Evolutionary conservation across 2,888 invertebrate species (phyloP), one percentile per base, ranked within the genome.

Genomic region (Caradrina clavipalpis): DNA sequence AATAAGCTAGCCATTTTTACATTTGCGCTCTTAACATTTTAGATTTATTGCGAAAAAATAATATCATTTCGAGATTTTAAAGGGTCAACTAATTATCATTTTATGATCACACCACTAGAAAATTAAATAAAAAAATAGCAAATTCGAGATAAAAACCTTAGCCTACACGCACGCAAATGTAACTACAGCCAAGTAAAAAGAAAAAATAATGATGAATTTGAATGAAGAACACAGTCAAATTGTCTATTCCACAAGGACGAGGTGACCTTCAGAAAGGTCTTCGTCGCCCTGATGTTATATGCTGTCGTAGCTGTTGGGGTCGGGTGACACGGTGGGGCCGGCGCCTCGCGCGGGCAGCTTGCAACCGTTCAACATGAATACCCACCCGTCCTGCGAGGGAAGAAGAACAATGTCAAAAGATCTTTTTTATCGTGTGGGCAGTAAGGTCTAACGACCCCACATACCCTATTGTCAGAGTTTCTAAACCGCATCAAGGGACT

Each of bases 381-480:
- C 91, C 89, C 97, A 92, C 21, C 97, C 97, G 86, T 97, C 97
- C 97, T 97, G 89, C 53, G 96, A 96, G 49, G 19, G 60, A 58
- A 58, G 11, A 62, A 51, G 47, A n/a, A 57, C 47, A 39, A 49
- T 53, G n/a, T 66, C 35, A 55, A 19, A 13, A n/a, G n/a, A n/a
- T n/a, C n/a, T n/a, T n/a, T n/a, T n/a, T n/a, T n/a, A n/a, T n/a
- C n/a, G n/a, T n/a, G n/a, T n/a, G n/a, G n/a, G n/a, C n/a, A n/a
- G n/a, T n/a, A n/a, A n/a, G n/a, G n/a, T n/a, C n/a, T n/a, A n/a
- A n/a, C n/a, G n/a, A n/a, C n/a, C n/a, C n/a, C n/a, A n/a, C n/a
- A n/a, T n/a, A n/a, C n/a, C n/a, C n/a, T n/a, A n/a, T n/a, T n/a
- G n/a, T n/a, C n/a, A n/a, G n/a, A n/a, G n/a, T n/a, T n/a, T n/a